Evolutionary conservation across 2,113 vertebrate genomes (phyloP).

Genomic region (Fukomys damarensis): DNA sequence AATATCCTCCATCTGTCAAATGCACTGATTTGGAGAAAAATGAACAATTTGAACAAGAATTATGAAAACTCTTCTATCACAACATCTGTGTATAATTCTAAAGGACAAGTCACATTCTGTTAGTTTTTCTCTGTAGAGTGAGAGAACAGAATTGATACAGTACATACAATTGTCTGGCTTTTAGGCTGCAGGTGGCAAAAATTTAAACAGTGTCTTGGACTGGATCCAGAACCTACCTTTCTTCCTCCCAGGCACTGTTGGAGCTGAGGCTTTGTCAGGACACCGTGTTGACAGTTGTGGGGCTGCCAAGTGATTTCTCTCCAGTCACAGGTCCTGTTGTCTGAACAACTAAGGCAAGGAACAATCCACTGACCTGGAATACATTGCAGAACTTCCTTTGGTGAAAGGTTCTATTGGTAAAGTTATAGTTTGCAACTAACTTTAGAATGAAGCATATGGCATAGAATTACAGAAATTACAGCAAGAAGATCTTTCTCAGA

Average conservation of each 20-base stretch:
- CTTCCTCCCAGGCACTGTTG: slow-evolving; percentile 91
- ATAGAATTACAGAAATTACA: neutral
- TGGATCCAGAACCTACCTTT: slow-evolving; percentile 87
- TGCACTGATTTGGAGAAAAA: slow-evolving; percentile 37
- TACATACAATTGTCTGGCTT: neutral
- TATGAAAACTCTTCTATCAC: slow-evolving; percentile 16
- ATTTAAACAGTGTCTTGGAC: neutral
- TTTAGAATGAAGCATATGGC: neutral
- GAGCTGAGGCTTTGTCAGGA: slow-evolving; percentile 87
- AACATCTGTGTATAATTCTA: neutral
- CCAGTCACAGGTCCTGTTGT: slow-evolving; percentile 99
- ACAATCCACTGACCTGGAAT: slow-evolving; percentile 95
- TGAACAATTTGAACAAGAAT: neutral
- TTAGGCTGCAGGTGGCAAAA: neutral
- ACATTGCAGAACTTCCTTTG: slow-evolving; percentile 64
- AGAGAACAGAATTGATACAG: neutral
- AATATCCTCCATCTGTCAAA: slow-evolving; percentile 70
- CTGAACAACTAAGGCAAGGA: slow-evolving; percentile 96
- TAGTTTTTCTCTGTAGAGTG: neutral
- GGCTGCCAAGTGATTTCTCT: slow-evolving; percentile 95
- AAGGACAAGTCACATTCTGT: neutral
- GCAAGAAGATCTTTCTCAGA: neutral
- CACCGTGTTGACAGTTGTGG: slow-evolving; percentile 87
- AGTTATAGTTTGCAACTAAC: neutral
- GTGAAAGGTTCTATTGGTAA: slow-evolving; percentile 12